phyloP scores from a whole-genome alignment of 2,113 vertebrate species.

The Salvator merianae region DNA sequence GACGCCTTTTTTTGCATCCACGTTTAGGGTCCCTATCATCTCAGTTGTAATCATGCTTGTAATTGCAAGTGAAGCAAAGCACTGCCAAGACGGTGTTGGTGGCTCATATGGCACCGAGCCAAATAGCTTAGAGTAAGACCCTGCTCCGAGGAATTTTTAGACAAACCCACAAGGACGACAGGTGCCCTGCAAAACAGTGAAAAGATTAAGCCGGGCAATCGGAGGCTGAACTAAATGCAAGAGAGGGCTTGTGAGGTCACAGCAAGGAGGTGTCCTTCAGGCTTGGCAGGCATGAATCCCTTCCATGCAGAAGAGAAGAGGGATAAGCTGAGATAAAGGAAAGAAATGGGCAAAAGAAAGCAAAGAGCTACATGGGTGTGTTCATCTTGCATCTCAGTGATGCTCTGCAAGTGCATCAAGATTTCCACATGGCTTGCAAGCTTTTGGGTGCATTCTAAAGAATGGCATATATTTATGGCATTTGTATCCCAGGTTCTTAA shows the following conservation, averaged over 20 bases:
- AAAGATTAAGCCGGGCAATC: not conserved
- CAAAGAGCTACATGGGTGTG: not conserved
- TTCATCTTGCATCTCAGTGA: not conserved
- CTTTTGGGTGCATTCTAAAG: not conserved
- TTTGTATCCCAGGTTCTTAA: not conserved
- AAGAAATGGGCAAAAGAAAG: no score
- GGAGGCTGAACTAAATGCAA: not conserved
- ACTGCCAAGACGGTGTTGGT: not conserved
- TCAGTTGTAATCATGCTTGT: not conserved
- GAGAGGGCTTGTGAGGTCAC: conserved; percentile 6
- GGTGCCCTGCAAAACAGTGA: not conserved
- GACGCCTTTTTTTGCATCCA: no score
- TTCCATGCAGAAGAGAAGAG: not conserved
- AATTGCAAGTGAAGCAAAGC: no score
- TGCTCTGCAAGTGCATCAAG: not conserved
- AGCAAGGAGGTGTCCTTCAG: not conserved
- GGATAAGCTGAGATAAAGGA: not conserved
- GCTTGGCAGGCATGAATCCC: not conserved
- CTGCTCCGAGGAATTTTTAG: not conserved
- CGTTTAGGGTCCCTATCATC: not conserved
- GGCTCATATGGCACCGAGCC: not conserved
- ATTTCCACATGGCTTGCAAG: not conserved
- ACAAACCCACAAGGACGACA: not conserved
- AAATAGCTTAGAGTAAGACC: not conserved
- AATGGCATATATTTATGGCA: no score